These are phyloP conservation scores for Tautogolabrus adspersus DNA, from an alignment of 2,113 vertebrate genomes.

Conservation along the genomic window DNA sequence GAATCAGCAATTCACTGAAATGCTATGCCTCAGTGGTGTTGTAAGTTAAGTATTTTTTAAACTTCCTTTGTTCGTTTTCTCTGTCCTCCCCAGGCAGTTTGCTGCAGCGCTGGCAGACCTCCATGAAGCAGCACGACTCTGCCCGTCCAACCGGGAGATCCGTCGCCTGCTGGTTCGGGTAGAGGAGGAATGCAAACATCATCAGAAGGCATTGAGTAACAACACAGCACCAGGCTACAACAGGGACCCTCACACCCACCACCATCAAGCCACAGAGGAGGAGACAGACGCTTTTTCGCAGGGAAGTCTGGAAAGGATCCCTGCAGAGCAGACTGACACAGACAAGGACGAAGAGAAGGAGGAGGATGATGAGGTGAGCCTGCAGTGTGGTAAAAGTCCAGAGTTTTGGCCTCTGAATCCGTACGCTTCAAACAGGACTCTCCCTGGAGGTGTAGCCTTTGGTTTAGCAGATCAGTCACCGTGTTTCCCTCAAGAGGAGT, in stretches of 20 bases:
- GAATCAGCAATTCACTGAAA: conserved; percentile 14
- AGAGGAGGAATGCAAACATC: conserved; percentile 93
- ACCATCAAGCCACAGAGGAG: conserved; percentile 76
- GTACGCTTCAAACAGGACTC: conserved; percentile 82
- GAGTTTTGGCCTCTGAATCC: conserved; percentile 81
- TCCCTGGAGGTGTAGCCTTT: conserved; percentile 83
- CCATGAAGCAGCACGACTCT: conserved; percentile 91
- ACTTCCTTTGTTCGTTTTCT: conserved; percentile 40
- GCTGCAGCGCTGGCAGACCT: conserved; percentile 92
- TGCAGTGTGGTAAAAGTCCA: conserved; percentile 74
- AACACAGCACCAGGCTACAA: conserved; percentile 60
- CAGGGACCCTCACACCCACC: conserved; percentile 86
- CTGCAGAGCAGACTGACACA: conserved; percentile 64
- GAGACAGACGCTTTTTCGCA: conserved; percentile 67
- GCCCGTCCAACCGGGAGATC: conserved; percentile 95
- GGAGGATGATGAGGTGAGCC: conserved; percentile 67
- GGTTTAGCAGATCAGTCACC: conserved; percentile 78
- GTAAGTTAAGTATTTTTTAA: conserved; percentile 40
- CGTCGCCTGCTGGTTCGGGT: conserved; percentile 91
- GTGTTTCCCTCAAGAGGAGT: conserved; percentile 78
- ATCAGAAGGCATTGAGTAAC: conserved; percentile 86
- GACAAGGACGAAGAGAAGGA: conserved; percentile 73
- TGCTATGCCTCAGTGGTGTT: not conserved
- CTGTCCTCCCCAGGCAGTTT: conserved; percentile 87
- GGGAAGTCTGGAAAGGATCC: conserved; percentile 74